Evolutionary conservation across 2,888 invertebrate genomes (phyloP).

Genomic region (Molorchus minor): DNA sequence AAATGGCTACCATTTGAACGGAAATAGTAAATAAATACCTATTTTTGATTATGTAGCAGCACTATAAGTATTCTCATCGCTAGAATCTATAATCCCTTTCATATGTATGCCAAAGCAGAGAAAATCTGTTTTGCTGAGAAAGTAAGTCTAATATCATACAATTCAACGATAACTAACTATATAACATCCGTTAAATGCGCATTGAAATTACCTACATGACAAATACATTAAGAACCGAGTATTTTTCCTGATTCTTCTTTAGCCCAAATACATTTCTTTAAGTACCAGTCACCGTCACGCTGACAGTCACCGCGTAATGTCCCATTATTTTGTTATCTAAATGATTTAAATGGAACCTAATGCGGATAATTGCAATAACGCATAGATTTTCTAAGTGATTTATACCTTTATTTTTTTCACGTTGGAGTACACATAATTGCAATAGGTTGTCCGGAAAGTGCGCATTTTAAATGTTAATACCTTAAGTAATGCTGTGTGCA

Average conservation of each 20-base stretch:
- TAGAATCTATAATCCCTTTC: background rate
- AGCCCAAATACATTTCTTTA: conserved; percentile 49
- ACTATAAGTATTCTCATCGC: background rate
- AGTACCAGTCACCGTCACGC: conserved; percentile 47
- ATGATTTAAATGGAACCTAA: conserved; percentile 33
- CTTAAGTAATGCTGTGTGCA: background rate
- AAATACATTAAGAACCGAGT: conserved; percentile 57
- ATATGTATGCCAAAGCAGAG: background rate
- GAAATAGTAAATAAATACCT: background rate
- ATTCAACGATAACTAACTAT: conserved; percentile 29
- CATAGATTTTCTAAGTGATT: conserved; percentile 39
- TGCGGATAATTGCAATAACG: conserved; percentile 38
- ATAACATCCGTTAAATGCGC: conserved; percentile 42
- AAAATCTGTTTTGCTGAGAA: background rate
- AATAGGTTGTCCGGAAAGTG: background rate
- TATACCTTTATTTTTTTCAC: conserved; percentile 30
- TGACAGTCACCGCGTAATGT: conserved; percentile 48
- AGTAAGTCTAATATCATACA: background rate
- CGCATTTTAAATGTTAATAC: no score
- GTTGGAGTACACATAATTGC: background rate
- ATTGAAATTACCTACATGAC: conserved; percentile 49
- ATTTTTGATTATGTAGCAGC: background rate
- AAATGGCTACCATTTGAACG: background rate
- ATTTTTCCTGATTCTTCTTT: conserved; percentile 54
- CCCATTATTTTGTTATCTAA: conserved; percentile 50